Evolutionary conservation across 2,888 invertebrate species (phyloP).

Genomic region (Stegophylla sp.): DNA sequence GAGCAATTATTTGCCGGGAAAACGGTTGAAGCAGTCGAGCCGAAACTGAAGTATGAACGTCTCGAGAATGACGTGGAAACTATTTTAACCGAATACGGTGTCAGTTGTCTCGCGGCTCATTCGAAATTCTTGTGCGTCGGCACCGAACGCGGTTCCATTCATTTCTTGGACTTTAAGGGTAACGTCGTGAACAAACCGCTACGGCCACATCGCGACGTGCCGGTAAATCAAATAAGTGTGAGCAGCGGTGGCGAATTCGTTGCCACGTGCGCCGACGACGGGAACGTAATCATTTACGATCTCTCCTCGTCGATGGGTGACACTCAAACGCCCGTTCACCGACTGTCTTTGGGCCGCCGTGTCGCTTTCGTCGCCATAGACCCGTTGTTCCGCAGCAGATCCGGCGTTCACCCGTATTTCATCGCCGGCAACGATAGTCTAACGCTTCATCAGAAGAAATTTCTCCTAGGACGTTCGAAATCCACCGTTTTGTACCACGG

Average conservation of each 20-base stretch:
- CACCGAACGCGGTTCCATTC: slow-evolving; percentile 88
- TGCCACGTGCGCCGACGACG: slow-evolving; percentile 91
- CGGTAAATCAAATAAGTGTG: slow-evolving; percentile 93
- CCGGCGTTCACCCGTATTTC: slow-evolving; percentile 71
- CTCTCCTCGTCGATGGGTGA: slow-evolving; percentile 85
- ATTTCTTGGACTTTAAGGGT: slow-evolving; percentile 90
- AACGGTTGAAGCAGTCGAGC: slow-evolving; percentile 73
- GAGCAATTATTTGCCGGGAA: slow-evolving; percentile 38
- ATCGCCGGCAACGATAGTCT: slow-evolving; percentile 75
- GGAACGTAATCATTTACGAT: slow-evolving; percentile 85
- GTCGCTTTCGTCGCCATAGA: slow-evolving; percentile 88
- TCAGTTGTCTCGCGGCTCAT: slow-evolving; percentile 92
- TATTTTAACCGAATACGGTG: slow-evolving; percentile 84
- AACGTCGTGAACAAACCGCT: slow-evolving; percentile 77
- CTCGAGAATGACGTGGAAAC: slow-evolving; percentile 85
- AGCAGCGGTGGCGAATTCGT: slow-evolving; percentile 93
- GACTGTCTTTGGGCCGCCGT: slow-evolving; percentile 77
- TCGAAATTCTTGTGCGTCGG: slow-evolving; percentile 81
- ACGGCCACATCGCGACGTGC: slow-evolving; percentile 81
- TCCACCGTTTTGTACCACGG: slow-evolving; percentile 82
- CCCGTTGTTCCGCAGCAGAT: slow-evolving; percentile 79
- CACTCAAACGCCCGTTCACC: slow-evolving; percentile 66
- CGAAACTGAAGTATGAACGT: slow-evolving; percentile 89
- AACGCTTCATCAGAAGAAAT: slow-evolving; percentile 85
- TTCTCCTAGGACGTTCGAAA: slow-evolving; percentile 78